Base-by-base conservation (phyloP, 64 coral and sea anemone genomes). In the Montipora cactus region DNA sequence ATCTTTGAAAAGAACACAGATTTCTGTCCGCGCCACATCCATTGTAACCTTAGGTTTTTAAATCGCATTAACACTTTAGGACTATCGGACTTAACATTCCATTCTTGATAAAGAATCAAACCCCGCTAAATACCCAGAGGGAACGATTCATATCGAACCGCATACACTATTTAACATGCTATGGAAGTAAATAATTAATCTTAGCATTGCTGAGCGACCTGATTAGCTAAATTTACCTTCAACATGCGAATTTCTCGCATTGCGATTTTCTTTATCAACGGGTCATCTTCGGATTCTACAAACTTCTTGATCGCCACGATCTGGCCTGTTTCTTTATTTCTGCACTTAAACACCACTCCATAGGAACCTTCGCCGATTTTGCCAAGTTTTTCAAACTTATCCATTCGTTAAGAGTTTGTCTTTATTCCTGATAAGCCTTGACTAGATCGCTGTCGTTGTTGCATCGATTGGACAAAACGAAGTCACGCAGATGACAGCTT, bases 231-330 rank as follows among this genome's bases (percentile, higher is more conserved):
- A 84, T 83, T 13, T 87, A 99, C 98, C 98, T 96, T 99, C 18
- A 99, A 67, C 95, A 96, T 96, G 10, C 95, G 77, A 69, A 99
- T 92, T 92, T 99, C 98, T 94, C 98, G 89, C 92, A 96, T 61
- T 0, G 98, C 98, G 61, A 99, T 99, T 68, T 99, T 99, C 77
- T 75, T 96, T 80, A 96, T 99, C 74, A 95, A 51, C 20, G 92
- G 95, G 76, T 99, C 98, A 78, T 99, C 98, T 90, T 99, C 98
- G 7, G 95, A 94, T 73, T 99, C 98, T 8, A 99, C 95, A 25
- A 99, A 99, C 67, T 99, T 99, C 70, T 99, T 99, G 79, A 99
- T 99, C n/a, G 98, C 98, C 44, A 99, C 98, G 58, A 99, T 92
- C 20, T 96, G 89, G 23, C 98, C 98, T n/a, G 81, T 89, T 75